phyloP scores from a whole-genome alignment of 2,113 vertebrate genomes.

The Brienomyrus brachyistius region DNA sequence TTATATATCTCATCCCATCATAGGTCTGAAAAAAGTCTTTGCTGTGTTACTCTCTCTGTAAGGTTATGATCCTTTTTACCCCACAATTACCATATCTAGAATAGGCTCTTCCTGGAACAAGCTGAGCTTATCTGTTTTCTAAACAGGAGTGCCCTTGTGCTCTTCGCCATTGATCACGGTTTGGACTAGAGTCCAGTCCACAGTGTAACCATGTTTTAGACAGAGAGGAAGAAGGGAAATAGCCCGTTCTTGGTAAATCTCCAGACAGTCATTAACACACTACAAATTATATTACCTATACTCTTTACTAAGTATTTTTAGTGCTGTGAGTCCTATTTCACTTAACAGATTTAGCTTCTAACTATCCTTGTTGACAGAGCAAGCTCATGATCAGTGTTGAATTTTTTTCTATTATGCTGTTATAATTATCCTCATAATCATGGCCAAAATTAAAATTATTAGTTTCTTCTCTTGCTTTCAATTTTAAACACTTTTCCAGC shows the following conservation, averaged over 20 bases:
- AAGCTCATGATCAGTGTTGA: neutral
- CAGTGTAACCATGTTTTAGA: neutral
- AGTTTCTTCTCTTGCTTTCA: neutral
- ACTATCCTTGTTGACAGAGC: neutral
- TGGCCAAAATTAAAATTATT: neutral
- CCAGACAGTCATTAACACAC: neutral
- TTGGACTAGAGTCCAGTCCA: neutral
- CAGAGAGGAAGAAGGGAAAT: neutral
- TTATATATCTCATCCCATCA: neutral
- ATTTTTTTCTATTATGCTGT: neutral
- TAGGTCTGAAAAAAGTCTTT: neutral
- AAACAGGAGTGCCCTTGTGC: neutral
- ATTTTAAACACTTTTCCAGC: neutral
- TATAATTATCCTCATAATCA: neutral
- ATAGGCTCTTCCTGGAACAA: neutral
- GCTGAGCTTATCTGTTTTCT: neutral
- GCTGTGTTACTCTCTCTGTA: neutral
- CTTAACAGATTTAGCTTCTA: neutral
- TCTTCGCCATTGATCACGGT: neutral
- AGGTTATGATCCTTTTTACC: slow-evolving; percentile 8
- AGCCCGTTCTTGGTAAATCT: slow-evolving; percentile 3
- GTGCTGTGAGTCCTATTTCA: neutral
- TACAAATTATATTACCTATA: neutral
- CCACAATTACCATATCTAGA: neutral
- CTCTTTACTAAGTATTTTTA: neutral